phyloP scores from a whole-genome alignment of 2,113 vertebrate genomes.

The Motacilla alba region DNA sequence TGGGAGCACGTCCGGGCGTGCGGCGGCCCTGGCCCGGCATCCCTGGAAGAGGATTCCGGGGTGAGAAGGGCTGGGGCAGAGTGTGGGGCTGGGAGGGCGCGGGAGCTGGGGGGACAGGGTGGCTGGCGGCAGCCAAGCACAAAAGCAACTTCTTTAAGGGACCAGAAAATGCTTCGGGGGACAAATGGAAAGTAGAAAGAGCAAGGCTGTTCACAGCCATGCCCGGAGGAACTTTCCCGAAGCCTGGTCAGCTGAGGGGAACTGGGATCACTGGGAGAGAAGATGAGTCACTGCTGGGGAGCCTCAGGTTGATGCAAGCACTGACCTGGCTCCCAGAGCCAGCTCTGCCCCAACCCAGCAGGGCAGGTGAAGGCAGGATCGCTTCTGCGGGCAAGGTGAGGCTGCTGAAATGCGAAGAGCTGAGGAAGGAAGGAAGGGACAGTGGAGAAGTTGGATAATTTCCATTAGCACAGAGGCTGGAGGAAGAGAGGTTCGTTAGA shows the following conservation, averaged over 20 bases:
- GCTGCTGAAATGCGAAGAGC: neutral
- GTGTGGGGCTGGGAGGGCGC: neutral
- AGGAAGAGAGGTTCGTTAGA: neutral
- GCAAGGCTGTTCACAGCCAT: neutral
- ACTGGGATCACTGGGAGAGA: neutral
- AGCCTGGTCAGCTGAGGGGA: neutral
- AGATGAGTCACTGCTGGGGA: neutral
- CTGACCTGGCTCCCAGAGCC: neutral
- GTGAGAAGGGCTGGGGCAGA: neutral
- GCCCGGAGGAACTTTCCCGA: neutral
- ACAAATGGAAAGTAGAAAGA: accelerated
- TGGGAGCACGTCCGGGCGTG: neutral
- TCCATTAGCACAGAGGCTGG: neutral
- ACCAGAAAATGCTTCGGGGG: neutral
- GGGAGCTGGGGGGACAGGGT: neutral
- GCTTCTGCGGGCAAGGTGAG: neutral
- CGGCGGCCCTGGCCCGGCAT: neutral
- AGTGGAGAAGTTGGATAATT: neutral
- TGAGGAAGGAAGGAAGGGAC: neutral
- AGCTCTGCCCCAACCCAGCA: neutral
- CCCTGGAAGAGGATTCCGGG: neutral
- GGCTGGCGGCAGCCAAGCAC: neutral
- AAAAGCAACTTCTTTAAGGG: neutral
- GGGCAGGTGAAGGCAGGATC: neutral
- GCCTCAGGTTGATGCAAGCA: neutral